Conservation (phyloP, 2,113 vertebrate genomes). For the Dipodomys stephensi region DNA sequence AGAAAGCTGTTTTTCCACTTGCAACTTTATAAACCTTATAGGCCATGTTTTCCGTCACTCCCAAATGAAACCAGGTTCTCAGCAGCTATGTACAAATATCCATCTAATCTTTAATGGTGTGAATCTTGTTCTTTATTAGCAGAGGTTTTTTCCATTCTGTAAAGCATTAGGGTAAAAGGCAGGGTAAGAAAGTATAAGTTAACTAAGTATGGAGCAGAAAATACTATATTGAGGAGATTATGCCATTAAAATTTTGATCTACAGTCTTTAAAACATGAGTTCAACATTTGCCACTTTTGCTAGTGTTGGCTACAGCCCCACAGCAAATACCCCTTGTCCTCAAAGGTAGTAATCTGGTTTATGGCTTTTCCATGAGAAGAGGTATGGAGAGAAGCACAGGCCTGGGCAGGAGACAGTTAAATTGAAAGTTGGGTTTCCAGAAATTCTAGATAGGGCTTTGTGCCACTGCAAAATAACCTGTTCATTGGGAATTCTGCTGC, state of each 20-base stretch:
- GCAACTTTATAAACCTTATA: no score
- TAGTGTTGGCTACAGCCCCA: not conserved
- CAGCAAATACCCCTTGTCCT: not conserved
- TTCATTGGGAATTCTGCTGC: constrained; percentile 59
- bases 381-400: not conserved
- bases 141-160: not conserved
- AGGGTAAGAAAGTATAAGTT: constrained; percentile 7
- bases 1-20: not conserved
- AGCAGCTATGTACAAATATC: not conserved
- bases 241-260: not conserved
- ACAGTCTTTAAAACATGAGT: not conserved
- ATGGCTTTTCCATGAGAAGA: not conserved
- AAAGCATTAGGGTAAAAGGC: not conserved
- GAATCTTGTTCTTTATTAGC: not conserved
- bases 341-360: not conserved
- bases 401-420: constrained; percentile 31
- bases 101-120: not conserved
- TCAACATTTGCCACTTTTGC: not conserved
- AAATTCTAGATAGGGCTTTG: constrained; percentile 23
- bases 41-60: not conserved
- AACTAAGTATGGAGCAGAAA: not conserved
- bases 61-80: not conserved
- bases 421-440: constrained; percentile 56
- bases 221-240: not conserved
- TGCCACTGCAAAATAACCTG: constrained; percentile 68